These are phyloP conservation scores for Astropecten irregularis DNA, from an alignment of 53 echinoderm and acorn worm genomes.

Conservation along the genomic window DNA sequence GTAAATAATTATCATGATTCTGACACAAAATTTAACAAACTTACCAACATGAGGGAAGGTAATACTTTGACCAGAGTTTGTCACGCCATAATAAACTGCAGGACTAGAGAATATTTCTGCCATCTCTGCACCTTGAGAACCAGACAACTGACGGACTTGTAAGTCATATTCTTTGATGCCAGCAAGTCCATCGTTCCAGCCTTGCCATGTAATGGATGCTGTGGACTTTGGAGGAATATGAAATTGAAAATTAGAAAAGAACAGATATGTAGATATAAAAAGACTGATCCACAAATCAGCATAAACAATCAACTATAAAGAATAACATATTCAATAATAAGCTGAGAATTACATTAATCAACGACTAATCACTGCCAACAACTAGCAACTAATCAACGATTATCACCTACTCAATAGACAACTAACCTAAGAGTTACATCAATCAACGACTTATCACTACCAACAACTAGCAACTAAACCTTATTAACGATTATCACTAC, in stretches of 20 bases:
- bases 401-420: no score
- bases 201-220: background rate
- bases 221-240: background rate
- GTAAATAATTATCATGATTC: no score
- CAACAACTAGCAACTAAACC: no score
- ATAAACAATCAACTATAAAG: background rate
- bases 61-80: background rate
- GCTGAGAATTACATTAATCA: background rate
- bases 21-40: no score
- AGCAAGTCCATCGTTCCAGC: background rate
- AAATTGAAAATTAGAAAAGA: background rate
- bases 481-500: no score
- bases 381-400: no score
- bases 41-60: background rate
- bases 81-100: background rate
- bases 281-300: background rate
- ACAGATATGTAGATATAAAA: no score
- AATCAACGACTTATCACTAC: no score
- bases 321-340: background rate
- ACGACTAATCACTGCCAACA: no score
- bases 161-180: slow-evolving; percentile 5
- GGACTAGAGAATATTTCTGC: background rate
- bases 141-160: background rate
- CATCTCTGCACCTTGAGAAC: background rate
- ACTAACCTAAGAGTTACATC: no score